A percentile compares a stretch with the other conserved stretches of the same genome.
phyloP scores from a whole-genome alignment of 2,113 vertebrate species.

The Equus quagga region DNA sequence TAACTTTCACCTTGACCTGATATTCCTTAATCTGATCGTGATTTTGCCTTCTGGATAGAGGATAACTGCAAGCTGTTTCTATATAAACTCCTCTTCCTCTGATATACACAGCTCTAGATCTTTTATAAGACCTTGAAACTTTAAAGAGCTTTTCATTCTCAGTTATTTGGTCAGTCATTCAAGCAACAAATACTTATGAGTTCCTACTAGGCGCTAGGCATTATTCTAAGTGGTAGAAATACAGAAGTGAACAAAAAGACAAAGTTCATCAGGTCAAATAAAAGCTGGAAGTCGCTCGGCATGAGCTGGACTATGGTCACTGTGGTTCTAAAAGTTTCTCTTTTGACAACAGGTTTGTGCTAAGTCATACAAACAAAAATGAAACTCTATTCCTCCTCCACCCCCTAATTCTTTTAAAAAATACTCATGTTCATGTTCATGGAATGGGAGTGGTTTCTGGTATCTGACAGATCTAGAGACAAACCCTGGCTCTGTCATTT shows the following conservation, averaged over 20 bases:
- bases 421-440: neutral
- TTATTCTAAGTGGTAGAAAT: neutral
- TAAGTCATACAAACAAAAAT: neutral
- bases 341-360: neutral
- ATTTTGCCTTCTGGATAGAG: neutral
- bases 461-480: neutral
- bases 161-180: neutral
- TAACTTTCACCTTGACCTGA: neutral
- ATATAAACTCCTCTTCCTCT: neutral
- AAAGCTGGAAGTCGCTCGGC: neutral
- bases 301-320: neutral
- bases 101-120: neutral
- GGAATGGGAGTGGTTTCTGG: neutral
- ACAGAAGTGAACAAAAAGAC: neutral
- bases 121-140: neutral
- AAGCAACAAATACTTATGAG: neutral
- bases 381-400: neutral
- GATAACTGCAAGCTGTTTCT: neutral
- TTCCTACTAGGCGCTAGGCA: neutral
- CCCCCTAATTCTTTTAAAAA: neutral
- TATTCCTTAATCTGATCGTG: neutral
- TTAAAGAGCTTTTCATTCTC: neutral
- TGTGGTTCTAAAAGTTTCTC: neutral
- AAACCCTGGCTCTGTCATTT: neutral
- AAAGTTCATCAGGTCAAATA: neutral